Evolutionary conservation across 2,797 vertebrate genomes (phyloP), one percentile per base, ranked within the genome.

Genomic region (Sylvilagus floridanus): DNA sequence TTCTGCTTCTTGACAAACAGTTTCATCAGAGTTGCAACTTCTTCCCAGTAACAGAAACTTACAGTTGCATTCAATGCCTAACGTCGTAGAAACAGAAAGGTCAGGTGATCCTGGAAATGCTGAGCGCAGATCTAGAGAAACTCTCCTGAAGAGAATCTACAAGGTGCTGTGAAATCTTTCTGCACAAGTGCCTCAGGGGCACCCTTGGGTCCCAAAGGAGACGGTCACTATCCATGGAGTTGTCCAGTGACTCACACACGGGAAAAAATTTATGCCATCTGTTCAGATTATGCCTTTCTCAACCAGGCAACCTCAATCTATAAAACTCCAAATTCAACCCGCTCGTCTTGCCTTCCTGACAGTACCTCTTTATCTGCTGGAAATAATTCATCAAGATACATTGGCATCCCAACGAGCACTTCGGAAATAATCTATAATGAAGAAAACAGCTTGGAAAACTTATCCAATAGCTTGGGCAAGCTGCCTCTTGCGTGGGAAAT

Each of bases 241-340:
- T 99, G 99, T 97, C 99, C 99, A 3, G 99, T 99, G 97, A 99
- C 99, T 28, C 99, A 99, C 90, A 99, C 99, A 84, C 97, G 98
- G n/a, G 99, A 99, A 98, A 99, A 99, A 97, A 99, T 99, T 98
- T 99, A 99, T 98, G 99, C 99, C 0, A 99, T 99, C 96, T 99
- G 99, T 97, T 99, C 99, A 1, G 99, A 99, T 97, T 99, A 99
- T 93, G 99, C 99, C n/a, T 99, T 99, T 83, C 99, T 99, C 96
- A 99, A 99, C 98, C 99, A 99, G 98, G 99, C 99, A 7, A 98
- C 99, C 22, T 99, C 99, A 21, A 98, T 99, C 96, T 99, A 98
- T 98, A 98, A 98, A 91, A 98, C 99, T 66, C 96, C 99, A 65
- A 98, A 97, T 95, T 87, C 98, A 95, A 93, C 98, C 95, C 98